Evolutionary conservation across 2,113 vertebrate species (phyloP).

Genomic region (human (Homo sapiens)): DNA sequence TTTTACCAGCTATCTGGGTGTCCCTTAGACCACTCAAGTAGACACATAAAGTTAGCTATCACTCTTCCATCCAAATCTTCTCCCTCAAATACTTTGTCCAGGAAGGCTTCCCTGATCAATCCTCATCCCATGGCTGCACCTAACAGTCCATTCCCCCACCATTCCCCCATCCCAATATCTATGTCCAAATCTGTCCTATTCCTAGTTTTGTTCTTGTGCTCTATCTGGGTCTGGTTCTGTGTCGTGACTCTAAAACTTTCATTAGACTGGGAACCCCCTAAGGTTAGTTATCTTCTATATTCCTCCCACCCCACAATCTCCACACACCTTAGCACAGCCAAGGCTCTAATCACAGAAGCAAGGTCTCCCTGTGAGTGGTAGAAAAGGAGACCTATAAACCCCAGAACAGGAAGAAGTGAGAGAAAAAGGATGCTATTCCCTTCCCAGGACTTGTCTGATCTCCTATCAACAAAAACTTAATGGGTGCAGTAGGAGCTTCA

Average conservation of each 20-base stretch:
- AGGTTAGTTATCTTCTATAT: background rate
- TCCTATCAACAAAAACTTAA: background rate
- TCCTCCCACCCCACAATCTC: background rate
- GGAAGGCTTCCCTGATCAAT: background rate
- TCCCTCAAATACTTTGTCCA: background rate
- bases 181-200: background rate
- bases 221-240: background rate
- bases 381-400: conserved; percentile 45
- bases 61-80: background rate
- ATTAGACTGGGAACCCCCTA: background rate
- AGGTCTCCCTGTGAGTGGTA: background rate
- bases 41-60: background rate
- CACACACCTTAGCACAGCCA: background rate
- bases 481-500: conserved; percentile 21
- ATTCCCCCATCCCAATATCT: background rate
- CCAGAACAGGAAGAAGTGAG: conserved; percentile 40
- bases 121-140: background rate
- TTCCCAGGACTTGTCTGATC: background rate
- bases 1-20: background rate
- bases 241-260: background rate
- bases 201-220: background rate
- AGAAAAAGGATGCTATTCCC: background rate
- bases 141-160: background rate
- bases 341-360: background rate
- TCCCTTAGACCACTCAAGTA: background rate